Base-by-base conservation (phyloP, 2,888 invertebrate species). In the Homarus gammarus region DNA sequence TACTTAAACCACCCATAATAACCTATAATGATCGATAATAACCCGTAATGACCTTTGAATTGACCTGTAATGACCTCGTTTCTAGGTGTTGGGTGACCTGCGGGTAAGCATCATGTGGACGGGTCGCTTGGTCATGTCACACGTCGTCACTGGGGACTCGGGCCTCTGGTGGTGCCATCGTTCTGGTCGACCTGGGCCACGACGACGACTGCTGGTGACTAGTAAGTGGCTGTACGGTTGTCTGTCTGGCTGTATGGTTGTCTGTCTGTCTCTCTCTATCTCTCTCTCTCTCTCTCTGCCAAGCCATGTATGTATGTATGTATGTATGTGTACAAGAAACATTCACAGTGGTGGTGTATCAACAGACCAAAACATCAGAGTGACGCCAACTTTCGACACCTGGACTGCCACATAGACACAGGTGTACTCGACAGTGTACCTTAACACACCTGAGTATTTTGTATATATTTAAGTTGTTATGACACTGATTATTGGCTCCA, bases 91-190 rank as follows among this genome's bases (percentile, higher is more conserved):
- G 38, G 83, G 79, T 6, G 91, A 89, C 86, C 38, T 86, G 8
- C 86, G 91, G 3, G 89, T 91, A 51, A 68, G 78, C 51, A 87
- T 90, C 51, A 89, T 85, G 89, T 89, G 89, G 89, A 91, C 89
- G 44, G 83, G 89, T 49, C 91, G 91, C 3, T 22, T 91, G 33
- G 86, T 85, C 31, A 79, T 91, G 85, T 89, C 86, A 51, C 91
- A 91, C 91, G 91, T 84, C 40, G 75, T 91, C 27, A 77, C 86
- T 0, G 77, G 70, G 5, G 91, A 91, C 78, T 88, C 88, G 12
- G 91, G 91, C 38, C 56, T 91, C 49, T 91, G 91, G 91, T 85
- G 87, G 78, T 91, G 91, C 27, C 81, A 31, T 1, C 56, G 72
- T 0, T 75, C 89, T 5, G 89, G 85, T 22, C 38, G 73, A n/a